Percentiles rank a stretch among this genome's conserved stretches.
These are phyloP conservation scores for Osmoderma eremita DNA, from an alignment of 2,888 invertebrate genomes.

Conservation along the genomic window DNA sequence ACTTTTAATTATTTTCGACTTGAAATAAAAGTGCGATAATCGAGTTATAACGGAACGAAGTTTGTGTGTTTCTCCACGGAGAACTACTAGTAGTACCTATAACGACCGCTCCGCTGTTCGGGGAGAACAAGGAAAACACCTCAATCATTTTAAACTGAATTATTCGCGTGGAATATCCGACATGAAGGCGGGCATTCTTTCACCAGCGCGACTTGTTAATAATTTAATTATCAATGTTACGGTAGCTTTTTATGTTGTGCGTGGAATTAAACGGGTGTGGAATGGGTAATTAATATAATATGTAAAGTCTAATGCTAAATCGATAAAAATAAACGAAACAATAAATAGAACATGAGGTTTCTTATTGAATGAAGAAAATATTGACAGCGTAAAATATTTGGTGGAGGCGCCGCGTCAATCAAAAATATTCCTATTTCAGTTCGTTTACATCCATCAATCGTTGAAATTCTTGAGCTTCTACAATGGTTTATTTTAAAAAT, in stretches of 20 bases:
- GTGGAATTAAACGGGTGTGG: neutral
- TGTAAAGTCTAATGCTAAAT: too few relatives aligned
- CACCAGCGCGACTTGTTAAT: constrained; percentile 10
- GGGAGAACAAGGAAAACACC: constrained; percentile 30
- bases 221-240: constrained; percentile 25
- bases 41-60: constrained; percentile 28
- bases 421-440: too few relatives aligned
- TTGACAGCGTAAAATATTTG: neutral
- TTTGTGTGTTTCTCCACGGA: constrained; percentile 9
- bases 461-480: too few relatives aligned
- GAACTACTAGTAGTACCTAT: constrained; percentile 4
- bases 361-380: too few relatives aligned
- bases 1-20: constrained; percentile 38
- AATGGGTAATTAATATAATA: constrained; percentile 25
- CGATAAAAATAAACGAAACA: too few relatives aligned
- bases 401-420: constrained; percentile 17
- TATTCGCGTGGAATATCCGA: constrained; percentile 20
- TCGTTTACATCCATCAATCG: too few relatives aligned
- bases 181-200: constrained; percentile 20
- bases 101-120: neutral
- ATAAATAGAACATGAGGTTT: too few relatives aligned
- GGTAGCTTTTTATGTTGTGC: neutral
- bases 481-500: too few relatives aligned
- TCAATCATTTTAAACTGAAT: constrained; percentile 42
- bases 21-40: constrained; percentile 37